phyloP scores from a whole-genome alignment of 2,888 invertebrate genomes.

The Desoria tigrina region DNA sequence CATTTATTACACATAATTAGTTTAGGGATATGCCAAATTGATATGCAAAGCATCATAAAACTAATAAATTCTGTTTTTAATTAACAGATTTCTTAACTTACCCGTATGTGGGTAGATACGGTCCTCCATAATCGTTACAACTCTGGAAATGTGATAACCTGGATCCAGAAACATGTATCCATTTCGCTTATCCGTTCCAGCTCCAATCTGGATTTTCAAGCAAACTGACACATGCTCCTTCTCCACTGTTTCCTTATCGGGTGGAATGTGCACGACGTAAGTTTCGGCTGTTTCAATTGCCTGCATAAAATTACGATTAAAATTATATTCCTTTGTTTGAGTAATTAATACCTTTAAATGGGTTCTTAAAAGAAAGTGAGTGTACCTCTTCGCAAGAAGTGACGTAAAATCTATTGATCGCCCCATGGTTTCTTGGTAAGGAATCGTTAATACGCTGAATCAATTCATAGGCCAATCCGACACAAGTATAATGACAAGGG shows the following conservation, averaged over 20 bases:
- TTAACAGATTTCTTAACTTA: constrained; percentile 53
- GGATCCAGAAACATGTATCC: constrained; percentile 84
- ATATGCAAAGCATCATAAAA: background rate
- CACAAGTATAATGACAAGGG: constrained; percentile 79
- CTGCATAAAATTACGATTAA: constrained; percentile 53
- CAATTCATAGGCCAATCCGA: constrained; percentile 81
- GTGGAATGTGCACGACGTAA: constrained; percentile 56
- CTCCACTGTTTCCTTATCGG: constrained; percentile 64
- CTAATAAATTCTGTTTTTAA: too few relatives aligned
- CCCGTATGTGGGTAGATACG: constrained; percentile 82
- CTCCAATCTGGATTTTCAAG: constrained; percentile 71
- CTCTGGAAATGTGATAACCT: constrained; percentile 84
- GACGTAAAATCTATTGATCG: constrained; percentile 69
- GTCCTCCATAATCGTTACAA: constrained; percentile 84
- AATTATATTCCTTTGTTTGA: too few relatives aligned
- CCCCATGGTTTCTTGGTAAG: constrained; percentile 68
- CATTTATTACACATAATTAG: constrained; percentile 10
- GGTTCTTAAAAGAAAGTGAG: too few relatives aligned
- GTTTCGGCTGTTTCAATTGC: constrained; percentile 59
- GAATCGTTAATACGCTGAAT: constrained; percentile 66
- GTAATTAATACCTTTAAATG: too few relatives aligned
- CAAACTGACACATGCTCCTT: constrained; percentile 87
- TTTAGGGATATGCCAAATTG: background rate
- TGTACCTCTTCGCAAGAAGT: constrained; percentile 86
- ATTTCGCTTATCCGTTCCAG: constrained; percentile 60